phyloP scores from a whole-genome alignment of 2,113 vertebrate genomes.

The Platichthys flesus region DNA sequence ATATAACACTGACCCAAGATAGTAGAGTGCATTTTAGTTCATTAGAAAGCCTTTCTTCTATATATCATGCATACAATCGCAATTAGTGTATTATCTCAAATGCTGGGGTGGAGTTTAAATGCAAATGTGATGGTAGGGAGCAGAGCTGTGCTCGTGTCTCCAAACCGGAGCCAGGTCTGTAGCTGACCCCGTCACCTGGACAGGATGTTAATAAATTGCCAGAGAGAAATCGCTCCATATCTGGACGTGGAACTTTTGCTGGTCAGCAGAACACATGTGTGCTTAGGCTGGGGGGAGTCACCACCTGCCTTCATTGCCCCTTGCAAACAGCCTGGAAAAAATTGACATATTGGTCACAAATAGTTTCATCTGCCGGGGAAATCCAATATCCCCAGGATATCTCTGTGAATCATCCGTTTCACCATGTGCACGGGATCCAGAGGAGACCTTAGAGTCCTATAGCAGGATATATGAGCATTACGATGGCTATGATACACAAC shows the following conservation, averaged over 20 bases:
- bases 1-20: slow-evolving; percentile 56
- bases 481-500: slow-evolving; percentile 71
- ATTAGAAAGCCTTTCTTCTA: slow-evolving; percentile 46
- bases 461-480: slow-evolving; percentile 73
- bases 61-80: slow-evolving; percentile 38
- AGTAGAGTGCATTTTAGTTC: slow-evolving; percentile 44
- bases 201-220: slow-evolving; percentile 61
- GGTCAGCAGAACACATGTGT: slow-evolving; percentile 72
- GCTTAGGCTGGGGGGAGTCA: slow-evolving; percentile 56
- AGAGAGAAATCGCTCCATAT: slow-evolving; percentile 52
- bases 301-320: slow-evolving; percentile 28
- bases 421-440: slow-evolving; percentile 63
- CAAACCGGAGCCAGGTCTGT: slow-evolving; percentile 30
- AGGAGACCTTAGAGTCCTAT: slow-evolving; percentile 74
- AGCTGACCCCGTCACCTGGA: slow-evolving; percentile 43
- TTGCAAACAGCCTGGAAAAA: slow-evolving; percentile 54
- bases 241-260: slow-evolving; percentile 42
- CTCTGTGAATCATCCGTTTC: slow-evolving; percentile 74
- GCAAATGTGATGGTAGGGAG: slow-evolving; percentile 24
- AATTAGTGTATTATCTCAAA: slow-evolving; percentile 56
- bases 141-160: slow-evolving; percentile 21
- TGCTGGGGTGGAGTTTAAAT: slow-evolving; percentile 20
- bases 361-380: slow-evolving; percentile 73
- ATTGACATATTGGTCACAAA: slow-evolving; percentile 77
- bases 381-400: slow-evolving; percentile 80